Base-by-base conservation (phyloP, 2,797 vertebrate genomes). In the Buceros bicornis region DNA sequence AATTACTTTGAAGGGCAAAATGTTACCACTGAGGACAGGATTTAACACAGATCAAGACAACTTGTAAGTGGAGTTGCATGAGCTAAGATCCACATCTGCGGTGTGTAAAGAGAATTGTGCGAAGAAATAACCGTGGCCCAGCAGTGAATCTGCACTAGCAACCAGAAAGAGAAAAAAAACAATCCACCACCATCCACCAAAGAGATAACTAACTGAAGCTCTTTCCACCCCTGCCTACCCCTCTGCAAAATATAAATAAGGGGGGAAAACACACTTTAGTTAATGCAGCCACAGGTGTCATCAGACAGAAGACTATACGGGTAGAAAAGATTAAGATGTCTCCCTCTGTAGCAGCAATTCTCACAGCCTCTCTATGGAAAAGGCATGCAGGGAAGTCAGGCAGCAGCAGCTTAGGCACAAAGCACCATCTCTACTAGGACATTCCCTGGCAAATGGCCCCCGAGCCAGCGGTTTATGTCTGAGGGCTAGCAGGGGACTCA, bases 301-400 rank as follows among this genome's bases (percentile, higher is more conserved):
- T 58, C 90, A 90, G 72, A 81, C 84, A 93, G 90, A 95, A 92
- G 83, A 42, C 33, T 37, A 47, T 87, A 64, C 31, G 35, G 47
- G 17, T 40, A 11, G 79, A 58, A 47, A 50, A 66, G 76, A 87
- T 89, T 65, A 90, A 85, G 77, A 58, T 60, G 80, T 90, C 66
- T 92, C 76, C 26, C 37, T 78, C 7, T 5, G 9, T 13, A 89
- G 82, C 66, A 84, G 82, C 67, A 74, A 26, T 40, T 94, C 92
- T 93, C 47, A 20, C 64, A 85, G 76, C 19, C 48, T 88, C n/a
- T 62, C 66, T 53, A 4, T 14, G 84, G 40, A 43, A 70, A 91
- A 90, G 61, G 47, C 43, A 70, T 89, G 89, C 84, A 45, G 31
- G 74, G 64, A 51, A 26, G 80, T 58, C 66, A 87, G 43, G 53